Evolutionary conservation across 2,113 vertebrate genomes (phyloP).

Genomic region (Nettapus auritus): DNA sequence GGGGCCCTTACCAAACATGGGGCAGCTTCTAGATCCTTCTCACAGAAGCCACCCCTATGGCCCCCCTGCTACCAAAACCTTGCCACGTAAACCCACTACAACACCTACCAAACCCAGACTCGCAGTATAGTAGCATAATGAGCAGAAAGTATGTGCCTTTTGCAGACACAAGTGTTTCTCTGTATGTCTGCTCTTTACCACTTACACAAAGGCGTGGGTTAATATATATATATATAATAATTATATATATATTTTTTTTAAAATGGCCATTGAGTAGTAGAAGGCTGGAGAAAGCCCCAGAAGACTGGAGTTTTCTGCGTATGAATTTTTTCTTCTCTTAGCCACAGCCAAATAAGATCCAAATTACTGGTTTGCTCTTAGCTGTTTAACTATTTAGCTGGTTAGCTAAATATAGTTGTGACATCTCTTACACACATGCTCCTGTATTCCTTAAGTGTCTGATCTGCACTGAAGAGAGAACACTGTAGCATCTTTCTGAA

Average conservation of each 20-base stretch:
- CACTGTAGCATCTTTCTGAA: rapidly evolving
- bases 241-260: too few relatives aligned
- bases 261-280: not conserved
- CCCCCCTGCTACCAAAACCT: too few relatives aligned
- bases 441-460: not conserved
- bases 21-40: too few relatives aligned
- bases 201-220: not conserved
- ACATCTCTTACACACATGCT: rapidly evolving
- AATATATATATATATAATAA: too few relatives aligned
- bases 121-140: not conserved
- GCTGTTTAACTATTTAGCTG: too few relatives aligned
- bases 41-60: too few relatives aligned
- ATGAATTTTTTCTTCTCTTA: not conserved
- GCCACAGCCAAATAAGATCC: not conserved
- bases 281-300: not conserved
- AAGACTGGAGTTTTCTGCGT: not conserved
- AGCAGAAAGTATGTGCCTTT: not conserved
- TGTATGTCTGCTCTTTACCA: rapidly evolving
- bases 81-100: too few relatives aligned
- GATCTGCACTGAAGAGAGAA: not conserved
- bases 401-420: not conserved
- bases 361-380: not conserved
- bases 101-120: not conserved
- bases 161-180: not conserved
- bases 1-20: too few relatives aligned